phyloP scores from a whole-genome alignment of 2,113 vertebrate species.

The Gnathonemus longibarbis region DNA sequence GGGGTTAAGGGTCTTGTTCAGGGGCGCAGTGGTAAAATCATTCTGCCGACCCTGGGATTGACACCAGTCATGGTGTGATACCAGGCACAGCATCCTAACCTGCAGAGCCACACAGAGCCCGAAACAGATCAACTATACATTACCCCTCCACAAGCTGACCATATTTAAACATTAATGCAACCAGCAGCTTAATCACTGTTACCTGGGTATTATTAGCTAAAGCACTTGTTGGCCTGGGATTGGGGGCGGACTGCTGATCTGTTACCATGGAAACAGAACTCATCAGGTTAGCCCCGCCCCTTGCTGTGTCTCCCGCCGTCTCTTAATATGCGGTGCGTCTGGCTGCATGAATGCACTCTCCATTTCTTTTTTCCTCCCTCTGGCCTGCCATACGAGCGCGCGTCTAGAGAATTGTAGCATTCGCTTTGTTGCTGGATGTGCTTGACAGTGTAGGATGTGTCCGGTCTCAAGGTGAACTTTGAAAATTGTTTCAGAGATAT shows the following conservation, averaged over 20 bases:
- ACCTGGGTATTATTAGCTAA: not conserved
- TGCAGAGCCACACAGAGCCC: not conserved
- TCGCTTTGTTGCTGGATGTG: not conserved
- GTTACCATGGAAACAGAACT: not conserved
- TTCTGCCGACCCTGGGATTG: not conserved
- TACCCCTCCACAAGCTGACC: not conserved
- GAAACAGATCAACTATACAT: not conserved
- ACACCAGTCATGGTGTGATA: not conserved
- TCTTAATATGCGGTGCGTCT: not conserved
- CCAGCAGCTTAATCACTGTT: not conserved
- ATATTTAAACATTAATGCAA: not conserved
- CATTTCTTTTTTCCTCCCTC: not conserved
- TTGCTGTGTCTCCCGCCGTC: not conserved
- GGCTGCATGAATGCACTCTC: not conserved
- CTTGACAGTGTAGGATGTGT: not conserved
- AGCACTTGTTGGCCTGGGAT: not conserved
- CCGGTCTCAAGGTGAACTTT: conserved; percentile 3
- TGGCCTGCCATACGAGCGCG: not conserved
- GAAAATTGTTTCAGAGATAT: not conserved
- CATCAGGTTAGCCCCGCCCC: not conserved
- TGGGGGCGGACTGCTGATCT: not conserved
- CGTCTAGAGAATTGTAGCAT: not conserved
- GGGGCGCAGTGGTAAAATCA: not conserved
- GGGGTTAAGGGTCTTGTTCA: not conserved
- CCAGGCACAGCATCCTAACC: not conserved